Conservation (phyloP, 2,797 vertebrate species). For the Hoplostethus mediterraneus region DNA sequence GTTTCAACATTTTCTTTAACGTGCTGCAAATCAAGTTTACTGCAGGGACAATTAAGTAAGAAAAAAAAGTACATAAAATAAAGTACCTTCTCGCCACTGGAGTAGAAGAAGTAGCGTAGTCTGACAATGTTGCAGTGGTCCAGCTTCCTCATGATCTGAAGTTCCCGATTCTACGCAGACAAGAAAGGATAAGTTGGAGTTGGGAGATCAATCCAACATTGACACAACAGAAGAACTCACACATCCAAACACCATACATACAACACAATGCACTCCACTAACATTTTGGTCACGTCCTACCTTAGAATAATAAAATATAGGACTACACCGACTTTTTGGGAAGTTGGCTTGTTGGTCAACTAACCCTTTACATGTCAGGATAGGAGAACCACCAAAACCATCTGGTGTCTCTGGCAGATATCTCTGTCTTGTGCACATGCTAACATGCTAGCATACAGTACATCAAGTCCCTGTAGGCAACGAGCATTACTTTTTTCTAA, state of each 20-base stretch:
- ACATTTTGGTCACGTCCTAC: no score
- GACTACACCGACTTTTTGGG: no score
- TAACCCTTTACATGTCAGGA: no score
- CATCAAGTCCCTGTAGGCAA: no score
- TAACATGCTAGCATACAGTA: no score
- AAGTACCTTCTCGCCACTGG: constrained; percentile 92
- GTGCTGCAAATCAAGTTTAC: not conserved
- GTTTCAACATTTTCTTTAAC: not conserved
- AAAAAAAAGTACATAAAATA: not conserved
- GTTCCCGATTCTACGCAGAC: constrained; percentile 89
- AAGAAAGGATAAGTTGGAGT: not conserved
- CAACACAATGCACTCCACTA: no score
- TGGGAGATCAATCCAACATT: not conserved
- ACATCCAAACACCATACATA: not conserved
- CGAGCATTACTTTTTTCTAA: no score
- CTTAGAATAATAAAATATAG: no score
- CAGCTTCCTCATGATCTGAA: constrained; percentile 95
- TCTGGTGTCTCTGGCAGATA: no score
- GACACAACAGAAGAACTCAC: not conserved
- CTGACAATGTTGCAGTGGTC: constrained; percentile 95
- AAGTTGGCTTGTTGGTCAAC: no score
- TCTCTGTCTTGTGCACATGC: no score
- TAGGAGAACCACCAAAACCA: no score
- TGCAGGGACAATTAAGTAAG: not conserved
- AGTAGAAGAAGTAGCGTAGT: constrained; percentile 95